Evolutionary conservation across 2,113 vertebrate genomes (phyloP), one percentile per base, ranked within the genome.

Genomic region (Pomatostomus ruficeps): DNA sequence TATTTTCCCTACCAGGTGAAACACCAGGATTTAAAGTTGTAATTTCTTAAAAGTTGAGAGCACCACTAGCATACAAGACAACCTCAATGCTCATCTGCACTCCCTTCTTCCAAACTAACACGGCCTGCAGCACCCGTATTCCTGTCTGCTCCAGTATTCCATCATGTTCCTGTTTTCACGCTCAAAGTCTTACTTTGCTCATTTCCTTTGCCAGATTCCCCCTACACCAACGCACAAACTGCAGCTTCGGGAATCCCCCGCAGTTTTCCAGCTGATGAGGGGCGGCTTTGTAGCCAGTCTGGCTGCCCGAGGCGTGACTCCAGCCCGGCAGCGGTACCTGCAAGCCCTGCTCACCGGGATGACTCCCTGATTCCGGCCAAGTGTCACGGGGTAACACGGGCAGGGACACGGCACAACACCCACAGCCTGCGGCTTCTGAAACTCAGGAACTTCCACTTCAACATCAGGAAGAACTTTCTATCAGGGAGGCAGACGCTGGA

Each of bases 321-420:
- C 23, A 9, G 2, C 25, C 2, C 4, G 3, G 2, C 0, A 31
- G 12, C 19, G 22, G 42, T 5, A 22, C 45, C 36, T 45, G 7
- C 3, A 19, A 22, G 6, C 55, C 7, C 5, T 0, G 55, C 38
- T 24, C 54, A 2, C 23, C 2, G 3, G 36, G 17, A 22, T 2
- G 15, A 10, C 7, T 8, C 13, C 24, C n/a, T 26, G 26, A 46
- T 29, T 25, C 51, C 28, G 11, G n/a, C 38, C 61, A 25, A 31
- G 21, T 3, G 33, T 5, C 15, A 52, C 59, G 6, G 33, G 23
- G 10, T 33, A 49, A 40, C 22, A 33, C 29, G 1, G 19, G 17
- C 28, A 40, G 29, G 10, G 28, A 21, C 48, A 20, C 2, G 5
- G 6, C 48, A 3, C 45, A 6, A 11, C 11, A 3, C 26, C 3